Percentiles rank a stretch among this genome's conserved stretches.
phyloP scores from a whole-genome alignment of 2,888 invertebrate genomes.

The Ornithoptera priamus region DNA sequence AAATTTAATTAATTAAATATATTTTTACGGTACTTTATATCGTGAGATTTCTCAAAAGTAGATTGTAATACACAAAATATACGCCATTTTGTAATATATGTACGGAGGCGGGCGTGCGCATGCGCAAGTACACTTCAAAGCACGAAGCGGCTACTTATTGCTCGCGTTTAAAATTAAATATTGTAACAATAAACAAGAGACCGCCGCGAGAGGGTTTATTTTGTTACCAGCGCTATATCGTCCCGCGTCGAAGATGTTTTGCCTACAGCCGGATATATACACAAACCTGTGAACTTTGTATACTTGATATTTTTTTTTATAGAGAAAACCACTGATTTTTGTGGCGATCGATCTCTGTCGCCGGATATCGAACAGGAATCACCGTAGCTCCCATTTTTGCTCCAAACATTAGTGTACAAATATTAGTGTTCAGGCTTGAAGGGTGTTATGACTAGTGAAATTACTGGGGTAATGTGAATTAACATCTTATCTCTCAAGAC shows the following conservation, averaged over 20 bases:
- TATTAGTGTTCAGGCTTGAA: too few species aligned
- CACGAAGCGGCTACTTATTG: conserved; percentile 49
- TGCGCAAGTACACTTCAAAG: conserved; percentile 53
- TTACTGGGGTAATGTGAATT: too few species aligned
- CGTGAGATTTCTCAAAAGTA: conserved; percentile 2
- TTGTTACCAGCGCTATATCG: conserved; percentile 58
- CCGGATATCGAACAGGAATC: too few species aligned
- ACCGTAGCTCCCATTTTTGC: too few species aligned
- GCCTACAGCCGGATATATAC: conserved; percentile 30
- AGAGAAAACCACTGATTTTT: neutral
- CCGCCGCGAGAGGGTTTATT: conserved; percentile 48
- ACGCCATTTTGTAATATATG: conserved; percentile 6
- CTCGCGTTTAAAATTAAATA: conserved; percentile 69
- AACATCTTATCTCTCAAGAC: too few species aligned
- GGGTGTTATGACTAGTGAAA: too few species aligned
- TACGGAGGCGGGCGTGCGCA: conserved; percentile 11
- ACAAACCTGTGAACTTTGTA: neutral
- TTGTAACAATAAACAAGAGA: conserved; percentile 66
- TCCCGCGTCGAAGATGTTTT: conserved; percentile 55
- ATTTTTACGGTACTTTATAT: too few species aligned
- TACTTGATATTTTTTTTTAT: neutral
- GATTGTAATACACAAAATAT: neutral
- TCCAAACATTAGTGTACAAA: too few species aligned
- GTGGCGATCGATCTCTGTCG: too few species aligned
- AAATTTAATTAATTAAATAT: too few species aligned